phyloP scores from a whole-genome alignment of 2,113 vertebrate species.

The Pan paniscus region DNA sequence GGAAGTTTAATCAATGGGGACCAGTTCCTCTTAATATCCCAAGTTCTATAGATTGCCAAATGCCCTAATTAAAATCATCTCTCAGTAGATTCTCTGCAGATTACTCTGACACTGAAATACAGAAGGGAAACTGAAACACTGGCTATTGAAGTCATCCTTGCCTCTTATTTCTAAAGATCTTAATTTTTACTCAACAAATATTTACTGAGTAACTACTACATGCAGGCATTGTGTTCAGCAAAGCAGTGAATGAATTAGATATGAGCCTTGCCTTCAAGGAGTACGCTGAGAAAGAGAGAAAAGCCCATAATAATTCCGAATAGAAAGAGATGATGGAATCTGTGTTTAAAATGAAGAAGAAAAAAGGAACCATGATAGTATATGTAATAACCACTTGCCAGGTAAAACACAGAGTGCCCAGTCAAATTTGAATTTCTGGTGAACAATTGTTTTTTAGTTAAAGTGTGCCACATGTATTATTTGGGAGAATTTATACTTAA shows the following conservation, averaged over 20 bases:
- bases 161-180: background rate
- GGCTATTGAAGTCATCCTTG: background rate
- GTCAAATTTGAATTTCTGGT: constrained; percentile 14
- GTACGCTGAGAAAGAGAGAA: background rate
- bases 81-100: background rate
- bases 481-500: background rate
- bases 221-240: background rate
- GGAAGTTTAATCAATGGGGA: constrained; percentile 66
- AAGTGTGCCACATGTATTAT: background rate
- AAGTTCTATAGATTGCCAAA: constrained; percentile 53
- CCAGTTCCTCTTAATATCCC: constrained; percentile 44
- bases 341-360: background rate
- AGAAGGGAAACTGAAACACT: constrained; percentile 2
- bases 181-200: background rate
- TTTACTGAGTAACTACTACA: background rate
- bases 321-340: background rate
- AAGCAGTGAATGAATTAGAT: background rate
- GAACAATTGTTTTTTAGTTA: background rate
- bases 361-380: background rate
- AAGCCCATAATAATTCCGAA: constrained; percentile 15
- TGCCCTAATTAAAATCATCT: constrained; percentile 69
- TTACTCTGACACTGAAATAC: constrained; percentile 24
- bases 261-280: background rate
- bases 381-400: background rate
- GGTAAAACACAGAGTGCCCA: background rate